phyloP scores from a whole-genome alignment of 2,888 invertebrate genomes.

The Timandra comae region DNA sequence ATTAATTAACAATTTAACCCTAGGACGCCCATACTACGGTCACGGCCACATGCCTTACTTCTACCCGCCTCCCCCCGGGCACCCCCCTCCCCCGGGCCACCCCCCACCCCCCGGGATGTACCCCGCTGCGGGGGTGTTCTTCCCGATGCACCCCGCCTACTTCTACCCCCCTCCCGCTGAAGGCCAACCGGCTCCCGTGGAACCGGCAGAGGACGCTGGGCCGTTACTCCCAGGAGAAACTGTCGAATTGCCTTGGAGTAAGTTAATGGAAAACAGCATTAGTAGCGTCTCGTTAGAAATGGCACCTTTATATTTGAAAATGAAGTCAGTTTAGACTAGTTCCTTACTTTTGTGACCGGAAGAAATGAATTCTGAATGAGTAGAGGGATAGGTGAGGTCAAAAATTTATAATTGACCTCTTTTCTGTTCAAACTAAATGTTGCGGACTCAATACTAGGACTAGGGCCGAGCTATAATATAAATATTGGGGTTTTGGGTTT shows the following conservation, averaged over 20 bases:
- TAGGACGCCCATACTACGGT: slow-evolving; percentile 64
- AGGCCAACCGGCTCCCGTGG: slow-evolving; percentile 37
- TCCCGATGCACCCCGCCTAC: slow-evolving; percentile 63
- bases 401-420: too few species aligned
- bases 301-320: too few species aligned
- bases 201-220: slow-evolving; percentile 39
- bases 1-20: too few species aligned
- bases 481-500: too few species aligned
- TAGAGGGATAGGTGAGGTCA: too few species aligned
- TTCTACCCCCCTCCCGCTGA: slow-evolving; percentile 54
- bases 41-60: slow-evolving; percentile 41
- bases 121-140: slow-evolving; percentile 48
- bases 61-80: slow-evolving; percentile 27
- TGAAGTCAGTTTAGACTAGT: too few species aligned
- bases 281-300: slow-evolving; percentile 38
- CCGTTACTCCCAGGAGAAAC: slow-evolving; percentile 67
- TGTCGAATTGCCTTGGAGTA: slow-evolving; percentile 71
- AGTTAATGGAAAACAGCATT: slow-evolving; percentile 45
- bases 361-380: too few species aligned
- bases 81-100: slow-evolving; percentile 22
- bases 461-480: too few species aligned
- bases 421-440: too few species aligned
- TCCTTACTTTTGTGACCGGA: too few species aligned
- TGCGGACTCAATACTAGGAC: too few species aligned
- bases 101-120: slow-evolving; percentile 35